phyloP scores from a whole-genome alignment of 2,888 invertebrate species.

The Myopa tessellatipennis region DNA sequence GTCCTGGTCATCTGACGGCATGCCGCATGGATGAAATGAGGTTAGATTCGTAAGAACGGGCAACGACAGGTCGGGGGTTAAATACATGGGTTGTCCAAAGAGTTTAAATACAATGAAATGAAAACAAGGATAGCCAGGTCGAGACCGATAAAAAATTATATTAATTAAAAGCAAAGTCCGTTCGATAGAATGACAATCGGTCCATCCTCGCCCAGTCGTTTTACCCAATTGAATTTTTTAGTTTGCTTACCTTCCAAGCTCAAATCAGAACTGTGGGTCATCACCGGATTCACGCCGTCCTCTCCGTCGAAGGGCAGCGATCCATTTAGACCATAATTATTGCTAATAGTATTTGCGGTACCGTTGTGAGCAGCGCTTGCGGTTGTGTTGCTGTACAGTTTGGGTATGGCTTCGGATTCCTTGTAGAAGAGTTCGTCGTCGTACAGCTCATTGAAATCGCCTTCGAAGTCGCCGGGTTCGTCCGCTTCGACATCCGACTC shows the following conservation, averaged over 20 bases:
- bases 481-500: slow-evolving; percentile 83
- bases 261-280: slow-evolving; percentile 64
- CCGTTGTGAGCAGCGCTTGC: slow-evolving; percentile 51
- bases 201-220: too few species aligned
- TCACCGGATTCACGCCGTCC: slow-evolving; percentile 62
- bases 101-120: not conserved
- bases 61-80: not conserved
- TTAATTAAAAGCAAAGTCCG: too few species aligned
- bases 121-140: too few species aligned
- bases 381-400: slow-evolving; percentile 66
- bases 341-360: slow-evolving; percentile 50
- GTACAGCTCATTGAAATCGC: slow-evolving; percentile 70
- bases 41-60: not conserved
- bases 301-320: slow-evolving; percentile 56
- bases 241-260: slow-evolving; percentile 61
- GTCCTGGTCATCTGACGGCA: slow-evolving; percentile 63
- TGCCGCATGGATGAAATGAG: not conserved
- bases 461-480: slow-evolving; percentile 73
- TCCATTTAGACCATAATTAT: slow-evolving; percentile 52
- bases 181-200: too few species aligned
- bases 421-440: slow-evolving; percentile 72
- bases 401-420: slow-evolving; percentile 72
- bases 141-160: too few species aligned
- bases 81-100: not conserved
- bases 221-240: too few species aligned